Evolutionary conservation across 2,113 vertebrate genomes (phyloP), one percentile per base, ranked within the genome.

Genomic region (Zosterops japonicus): DNA sequence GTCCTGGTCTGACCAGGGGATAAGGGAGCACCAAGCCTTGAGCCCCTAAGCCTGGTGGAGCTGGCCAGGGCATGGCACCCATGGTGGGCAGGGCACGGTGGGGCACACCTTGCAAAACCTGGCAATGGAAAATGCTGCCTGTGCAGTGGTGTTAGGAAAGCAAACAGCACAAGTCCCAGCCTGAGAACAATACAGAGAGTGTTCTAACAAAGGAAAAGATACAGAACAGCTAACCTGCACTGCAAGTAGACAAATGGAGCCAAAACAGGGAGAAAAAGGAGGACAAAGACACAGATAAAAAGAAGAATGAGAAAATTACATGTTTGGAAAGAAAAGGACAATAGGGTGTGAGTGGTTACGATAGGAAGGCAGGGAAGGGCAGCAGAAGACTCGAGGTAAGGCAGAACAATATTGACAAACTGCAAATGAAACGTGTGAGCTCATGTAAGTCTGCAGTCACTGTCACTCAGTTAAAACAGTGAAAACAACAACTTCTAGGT

Each of bases 71-170:
- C 4, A 46, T 1, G 14, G 60, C 55, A 36, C 50, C 14, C 2
- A 13, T 0, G 5, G 39, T 5, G 2, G 59, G 36, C 36, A 59
- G 36, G 44, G 46, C 19, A n/a, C 52, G 29, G 46, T 25, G 39
- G 24, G 21, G n/a, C 29, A 53, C 28, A n/a, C 15, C 24, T 25
- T 1, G 7, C 11, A 67, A 68, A 44, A 60, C 21, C 77, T 76
- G 65, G 56, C 44, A 78, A 90, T 76, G 96, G 93, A 78, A 95
- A 82, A 92, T 6, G 4, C 17, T 6, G 4, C 17, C 61, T 88
- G 50, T 68, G n/a, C 16, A 64, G 50, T 1, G 8, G 15, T 11
- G 9, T 7, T 21, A 25, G 46, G 63, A 60, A 52, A n/a, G 49
- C 81, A 57, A 95, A 75, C 11, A 57, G 9, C 23, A n/a, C 12